Evolutionary conservation across 1,140 invertebrate species (phyloP).

Genomic region (Hermetia illucens): DNA sequence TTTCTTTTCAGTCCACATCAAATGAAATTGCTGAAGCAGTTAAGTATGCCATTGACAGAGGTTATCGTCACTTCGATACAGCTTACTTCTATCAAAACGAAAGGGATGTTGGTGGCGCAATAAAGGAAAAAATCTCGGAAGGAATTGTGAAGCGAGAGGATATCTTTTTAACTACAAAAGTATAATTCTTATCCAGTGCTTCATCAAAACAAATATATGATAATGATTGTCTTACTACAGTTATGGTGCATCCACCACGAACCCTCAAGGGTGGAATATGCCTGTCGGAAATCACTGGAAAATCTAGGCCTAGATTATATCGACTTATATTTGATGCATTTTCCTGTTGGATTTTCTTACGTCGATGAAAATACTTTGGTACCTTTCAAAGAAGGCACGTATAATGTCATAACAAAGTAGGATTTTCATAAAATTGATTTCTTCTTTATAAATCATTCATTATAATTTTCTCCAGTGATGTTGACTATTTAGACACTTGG

Average conservation of each 20-base stretch:
- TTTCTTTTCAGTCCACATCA: constrained; percentile 6
- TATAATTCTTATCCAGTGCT: constrained; percentile 37
- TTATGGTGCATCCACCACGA: constrained; percentile 51
- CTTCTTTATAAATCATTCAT: constrained; percentile 28
- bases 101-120: constrained; percentile 61
- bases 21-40: background rate
- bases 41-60: constrained; percentile 14
- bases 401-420: too few relatives aligned
- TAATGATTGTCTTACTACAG: constrained; percentile 22
- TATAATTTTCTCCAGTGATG: constrained; percentile 37
- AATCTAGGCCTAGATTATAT: constrained; percentile 58
- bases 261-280: constrained; percentile 35
- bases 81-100: constrained; percentile 63
- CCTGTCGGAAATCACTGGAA: constrained; percentile 42
- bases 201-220: constrained; percentile 21
- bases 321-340: constrained; percentile 72
- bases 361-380: too few relatives aligned
- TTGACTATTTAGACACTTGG: constrained; percentile 78
- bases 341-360: constrained; percentile 36
- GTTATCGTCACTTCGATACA: constrained; percentile 58
- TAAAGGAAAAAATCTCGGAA: constrained; percentile 54
- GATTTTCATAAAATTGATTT: background rate
- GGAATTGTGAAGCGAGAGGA: constrained; percentile 64
- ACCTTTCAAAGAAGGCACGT: too few relatives aligned
- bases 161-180: constrained; percentile 63